phyloP scores from a whole-genome alignment of 30 jellyfish, hydroid and myxozoan genomes.

The Turritopsis dohrnii region DNA sequence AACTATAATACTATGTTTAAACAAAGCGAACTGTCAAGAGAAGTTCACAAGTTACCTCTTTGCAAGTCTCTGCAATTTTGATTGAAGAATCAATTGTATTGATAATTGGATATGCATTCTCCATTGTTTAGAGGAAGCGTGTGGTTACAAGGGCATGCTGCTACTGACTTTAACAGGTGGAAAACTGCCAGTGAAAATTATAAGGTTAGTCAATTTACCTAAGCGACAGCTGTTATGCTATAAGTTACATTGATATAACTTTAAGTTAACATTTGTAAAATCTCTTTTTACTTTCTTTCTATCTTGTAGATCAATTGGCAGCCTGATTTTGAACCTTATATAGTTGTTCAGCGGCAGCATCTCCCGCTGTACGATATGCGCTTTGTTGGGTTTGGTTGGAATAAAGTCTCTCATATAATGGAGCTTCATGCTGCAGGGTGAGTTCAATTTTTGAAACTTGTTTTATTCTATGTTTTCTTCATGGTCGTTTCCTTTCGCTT shows the following conservation, averaged over 20 bases:
- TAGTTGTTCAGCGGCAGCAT: conserved; percentile 44
- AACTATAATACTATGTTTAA: no score
- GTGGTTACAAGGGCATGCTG: conserved; percentile 95
- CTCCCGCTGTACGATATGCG: conserved; percentile 78
- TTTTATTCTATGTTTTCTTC: no score
- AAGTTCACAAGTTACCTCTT: no score
- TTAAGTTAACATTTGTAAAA: no score
- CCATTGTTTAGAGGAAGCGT: conserved; percentile 43
- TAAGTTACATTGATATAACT: no score
- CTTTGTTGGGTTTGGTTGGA: conserved; percentile 97
- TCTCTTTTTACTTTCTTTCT: neutral
- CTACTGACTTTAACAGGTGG: conserved; percentile 84
- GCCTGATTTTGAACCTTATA: conserved; percentile 92
- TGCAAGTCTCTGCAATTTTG: no score
- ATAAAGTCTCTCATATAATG: conserved; percentile 97
- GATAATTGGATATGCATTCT: neutral
- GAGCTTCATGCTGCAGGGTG: conserved; percentile 78
- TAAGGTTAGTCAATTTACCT: conserved; percentile 35
- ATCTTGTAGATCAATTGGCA: conserved; percentile 59
- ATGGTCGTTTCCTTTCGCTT: no score
- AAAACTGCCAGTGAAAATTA: conserved; percentile 43
- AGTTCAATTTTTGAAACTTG: no score
- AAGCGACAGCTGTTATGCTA: neutral
- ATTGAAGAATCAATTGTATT: neutral
- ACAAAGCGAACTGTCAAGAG: no score